Evolutionary conservation across 2,113 vertebrate genomes (phyloP).

Genomic region (Baryphthengus martii): DNA sequence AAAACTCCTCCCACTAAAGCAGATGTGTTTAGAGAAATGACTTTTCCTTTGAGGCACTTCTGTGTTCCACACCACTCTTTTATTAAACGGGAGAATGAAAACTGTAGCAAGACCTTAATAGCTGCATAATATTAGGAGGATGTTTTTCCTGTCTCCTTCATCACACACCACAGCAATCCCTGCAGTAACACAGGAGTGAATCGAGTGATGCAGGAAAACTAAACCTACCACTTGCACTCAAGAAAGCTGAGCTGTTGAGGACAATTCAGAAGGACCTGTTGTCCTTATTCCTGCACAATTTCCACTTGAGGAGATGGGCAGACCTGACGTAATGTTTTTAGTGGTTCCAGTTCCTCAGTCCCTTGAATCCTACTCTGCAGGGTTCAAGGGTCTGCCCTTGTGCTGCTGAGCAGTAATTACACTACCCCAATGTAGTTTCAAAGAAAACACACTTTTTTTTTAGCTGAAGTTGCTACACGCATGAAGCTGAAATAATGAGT

Average conservation of each 20-base stretch:
- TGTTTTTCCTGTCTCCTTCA: neutral
- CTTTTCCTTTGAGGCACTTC: neutral
- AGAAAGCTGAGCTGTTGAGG: neutral
- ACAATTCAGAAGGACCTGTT: neutral
- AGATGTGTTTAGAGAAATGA: neutral
- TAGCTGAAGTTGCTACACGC: neutral
- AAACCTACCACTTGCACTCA: neutral
- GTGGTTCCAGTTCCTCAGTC: neutral
- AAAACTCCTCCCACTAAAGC: neutral
- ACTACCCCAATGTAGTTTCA: neutral
- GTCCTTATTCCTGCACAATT: neutral
- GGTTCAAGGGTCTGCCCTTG: neutral
- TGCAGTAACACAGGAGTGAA: neutral
- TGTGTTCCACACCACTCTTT: neutral
- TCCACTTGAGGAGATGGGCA: neutral
- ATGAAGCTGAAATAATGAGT: neutral
- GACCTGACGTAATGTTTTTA: neutral
- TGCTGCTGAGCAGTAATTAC: neutral
- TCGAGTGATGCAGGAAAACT: neutral
- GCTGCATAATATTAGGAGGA: neutral
- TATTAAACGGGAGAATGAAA: neutral
- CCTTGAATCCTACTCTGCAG: neutral
- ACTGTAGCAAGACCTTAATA: neutral
- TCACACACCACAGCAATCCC: neutral
- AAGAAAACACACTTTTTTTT: neutral